phyloP scores from a whole-genome alignment of 2,113 vertebrate species.

The Hepsetus odoe region DNA sequence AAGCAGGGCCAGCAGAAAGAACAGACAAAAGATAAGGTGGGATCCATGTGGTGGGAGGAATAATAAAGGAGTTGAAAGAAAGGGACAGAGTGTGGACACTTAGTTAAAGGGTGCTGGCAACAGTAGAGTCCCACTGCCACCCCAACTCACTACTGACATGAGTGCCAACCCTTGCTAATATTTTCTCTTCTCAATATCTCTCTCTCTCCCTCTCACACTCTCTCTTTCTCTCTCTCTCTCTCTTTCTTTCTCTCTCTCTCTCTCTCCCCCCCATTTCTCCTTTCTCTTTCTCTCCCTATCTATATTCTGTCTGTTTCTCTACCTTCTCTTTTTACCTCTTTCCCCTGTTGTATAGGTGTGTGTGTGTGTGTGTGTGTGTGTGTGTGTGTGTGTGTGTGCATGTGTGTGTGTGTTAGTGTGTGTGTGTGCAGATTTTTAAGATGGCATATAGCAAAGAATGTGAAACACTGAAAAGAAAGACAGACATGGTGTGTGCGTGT shows the following conservation, averaged over 20 bases:
- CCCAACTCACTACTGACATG: conserved; percentile 20
- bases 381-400: too few relatives aligned
- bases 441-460: not conserved
- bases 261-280: not conserved
- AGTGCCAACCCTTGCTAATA: conserved; percentile 2
- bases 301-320: too few relatives aligned
- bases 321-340: not conserved
- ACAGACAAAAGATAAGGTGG: conserved; percentile 29
- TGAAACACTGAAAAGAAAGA: not conserved
- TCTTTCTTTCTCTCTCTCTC: not conserved
- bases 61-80: not conserved
- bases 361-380: too few relatives aligned
- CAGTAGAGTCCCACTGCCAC: conserved; percentile 15
- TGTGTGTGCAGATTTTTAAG: not conserved
- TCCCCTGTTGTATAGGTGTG: not conserved
- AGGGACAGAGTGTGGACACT: conserved; percentile 23
- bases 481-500: not conserved
- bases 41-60: conserved; percentile 15
- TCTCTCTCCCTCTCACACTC: conserved; percentile 12
- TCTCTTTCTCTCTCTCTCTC: not conserved
- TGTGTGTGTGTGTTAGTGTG: not conserved
- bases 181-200: conserved; percentile 35
- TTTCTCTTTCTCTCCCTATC: not conserved
- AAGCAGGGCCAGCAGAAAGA: not conserved
- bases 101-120: conserved; percentile 29